Evolutionary conservation across 92 coral and sea anemone species (phyloP), one percentile per base, ranked within the genome.

Genomic region (Bergia sp.): DNA sequence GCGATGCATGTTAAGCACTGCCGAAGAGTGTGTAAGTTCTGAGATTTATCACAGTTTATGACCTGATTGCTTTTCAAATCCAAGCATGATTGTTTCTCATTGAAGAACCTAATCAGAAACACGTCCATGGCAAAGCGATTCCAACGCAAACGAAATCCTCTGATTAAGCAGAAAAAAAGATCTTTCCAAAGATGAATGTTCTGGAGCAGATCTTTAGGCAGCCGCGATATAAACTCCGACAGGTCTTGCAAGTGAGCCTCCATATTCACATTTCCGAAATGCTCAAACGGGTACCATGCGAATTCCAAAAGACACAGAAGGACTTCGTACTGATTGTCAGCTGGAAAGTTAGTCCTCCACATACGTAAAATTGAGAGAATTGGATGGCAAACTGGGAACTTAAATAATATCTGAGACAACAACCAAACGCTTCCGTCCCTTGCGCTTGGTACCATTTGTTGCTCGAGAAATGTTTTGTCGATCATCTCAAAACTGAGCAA

Each of bases 61-160:
- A 45, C 15, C 0, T n/a, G 55, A 44, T n/a, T 47, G 37, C 12
- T 45, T 47, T 77, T 4, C 39, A 36, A 10, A 77, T 77, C 61
- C 1, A 21, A 21, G 64, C 82, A 77, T 2, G 4, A n/a, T 4
- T 6, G 15, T 0, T 2, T 7, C 18, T 77, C 82, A 15, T 8
- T 77, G 13, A 23, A 18, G 39, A 77, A 44, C 40, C 16, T 77
- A 47, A 77, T 4, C 7, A 47, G 38, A 44, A 77, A 77, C 0
- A 77, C 57, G 11, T 43, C 82, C 10, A 39, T 42, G 5, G 82
- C 37, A 43, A 77, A 1, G 20, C 82, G 64, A 47, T 77, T 77
- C 82, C 82, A 77, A 18, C 38, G 5, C 64, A 44, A 44, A 18
- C 82, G 40, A 77, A 77, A 77, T 21, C 38, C 64, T 77, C 39